These are phyloP conservation scores for Passer domesticus DNA, from an alignment of 2,113 vertebrate species.

Conservation along the genomic window DNA sequence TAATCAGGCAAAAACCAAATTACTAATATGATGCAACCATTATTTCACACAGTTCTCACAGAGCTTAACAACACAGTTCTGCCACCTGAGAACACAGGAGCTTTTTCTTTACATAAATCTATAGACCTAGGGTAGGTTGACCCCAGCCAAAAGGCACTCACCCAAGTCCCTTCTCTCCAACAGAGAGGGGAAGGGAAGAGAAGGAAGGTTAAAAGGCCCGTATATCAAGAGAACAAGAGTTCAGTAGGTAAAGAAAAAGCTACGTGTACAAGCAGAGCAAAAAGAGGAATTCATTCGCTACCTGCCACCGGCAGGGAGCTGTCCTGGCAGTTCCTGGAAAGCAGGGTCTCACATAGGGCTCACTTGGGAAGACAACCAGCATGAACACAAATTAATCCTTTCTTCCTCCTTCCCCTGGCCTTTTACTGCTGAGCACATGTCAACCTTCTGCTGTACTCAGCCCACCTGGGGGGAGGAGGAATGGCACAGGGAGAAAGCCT, in stretches of 20 bases:
- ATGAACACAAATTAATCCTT: neutral
- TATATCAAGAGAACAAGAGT: neutral
- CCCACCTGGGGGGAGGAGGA: rapidly evolving
- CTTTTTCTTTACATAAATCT: neutral
- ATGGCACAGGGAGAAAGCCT: neutral
- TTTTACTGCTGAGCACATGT: neutral
- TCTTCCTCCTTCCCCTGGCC: neutral
- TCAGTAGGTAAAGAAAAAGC: neutral
- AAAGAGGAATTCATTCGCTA: neutral
- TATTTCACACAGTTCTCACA: neutral
- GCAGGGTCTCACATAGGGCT: neutral
- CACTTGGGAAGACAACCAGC: neutral
- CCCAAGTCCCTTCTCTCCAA: neutral
- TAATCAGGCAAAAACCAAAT: neutral
- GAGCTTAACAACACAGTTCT: neutral
- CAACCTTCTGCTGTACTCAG: neutral
- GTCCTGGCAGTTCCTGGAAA: neutral
- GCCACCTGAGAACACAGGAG: neutral
- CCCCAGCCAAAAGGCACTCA: neutral
- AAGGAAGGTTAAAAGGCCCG: neutral
- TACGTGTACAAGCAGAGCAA: neutral
- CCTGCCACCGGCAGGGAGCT: neutral
- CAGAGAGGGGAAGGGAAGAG: neutral
- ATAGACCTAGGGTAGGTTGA: neutral
- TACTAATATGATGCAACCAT: neutral